A percentile compares a stretch with the other conserved stretches of the same genome.
Conservation (phyloP, 2,113 vertebrate genomes). For the Tautogolabrus adspersus region DNA sequence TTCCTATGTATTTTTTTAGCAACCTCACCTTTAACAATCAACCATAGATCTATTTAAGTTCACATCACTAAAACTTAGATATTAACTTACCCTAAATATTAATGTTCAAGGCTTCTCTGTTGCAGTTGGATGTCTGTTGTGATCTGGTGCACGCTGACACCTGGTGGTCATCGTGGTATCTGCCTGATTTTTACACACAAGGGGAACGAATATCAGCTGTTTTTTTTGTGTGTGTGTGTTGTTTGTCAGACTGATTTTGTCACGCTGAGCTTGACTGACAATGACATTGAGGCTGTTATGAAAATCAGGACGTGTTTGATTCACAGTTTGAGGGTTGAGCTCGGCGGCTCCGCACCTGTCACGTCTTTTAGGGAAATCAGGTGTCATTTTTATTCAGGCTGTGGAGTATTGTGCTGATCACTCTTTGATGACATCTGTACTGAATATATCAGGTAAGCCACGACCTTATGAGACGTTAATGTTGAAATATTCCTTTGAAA, state of each 20-base stretch:
- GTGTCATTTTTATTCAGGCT: background rate
- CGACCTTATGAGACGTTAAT: background rate
- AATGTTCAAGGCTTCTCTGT: background rate
- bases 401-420: background rate
- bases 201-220: background rate
- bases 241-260: background rate
- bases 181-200: background rate
- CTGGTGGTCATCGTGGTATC: constrained; percentile 11
- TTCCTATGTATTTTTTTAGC: no score
- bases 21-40: no score
- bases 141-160: constrained; percentile 36
- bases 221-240: background rate
- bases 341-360: constrained; percentile 2
- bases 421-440: background rate
- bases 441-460: constrained; percentile 16
- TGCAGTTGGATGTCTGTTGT: background rate
- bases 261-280: background rate
- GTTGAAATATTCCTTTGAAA: background rate
- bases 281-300: background rate
- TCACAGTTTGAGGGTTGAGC: background rate
- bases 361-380: constrained; percentile 47
- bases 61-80: no score
- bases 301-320: constrained; percentile 22
- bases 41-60: no score
- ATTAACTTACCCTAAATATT: no score